These are phyloP conservation scores for Mantis religiosa DNA, from an alignment of 2,888 invertebrate species.

Conservation along the genomic window DNA sequence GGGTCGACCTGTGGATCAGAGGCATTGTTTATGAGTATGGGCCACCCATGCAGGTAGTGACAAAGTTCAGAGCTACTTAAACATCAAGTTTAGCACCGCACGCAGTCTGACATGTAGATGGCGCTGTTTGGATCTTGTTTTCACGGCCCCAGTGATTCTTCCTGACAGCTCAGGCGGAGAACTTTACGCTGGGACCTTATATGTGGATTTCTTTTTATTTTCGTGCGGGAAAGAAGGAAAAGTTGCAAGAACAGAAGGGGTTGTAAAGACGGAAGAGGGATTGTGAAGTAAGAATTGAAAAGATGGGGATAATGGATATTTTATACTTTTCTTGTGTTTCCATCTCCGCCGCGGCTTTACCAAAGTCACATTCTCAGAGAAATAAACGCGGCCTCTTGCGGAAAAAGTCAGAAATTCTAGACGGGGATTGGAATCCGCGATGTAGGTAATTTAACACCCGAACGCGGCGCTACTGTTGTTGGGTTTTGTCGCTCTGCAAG, in stretches of 20 bases:
- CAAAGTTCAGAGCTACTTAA: neutral
- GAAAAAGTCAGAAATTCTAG: neutral
- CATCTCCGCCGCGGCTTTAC: neutral
- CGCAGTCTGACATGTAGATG: neutral
- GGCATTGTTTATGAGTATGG: too few relatives aligned
- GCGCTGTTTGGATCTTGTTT: neutral
- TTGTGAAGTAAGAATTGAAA: neutral
- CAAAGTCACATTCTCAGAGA: neutral
- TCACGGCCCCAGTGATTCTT: neutral
- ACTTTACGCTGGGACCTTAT: neutral
- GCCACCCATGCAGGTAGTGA: too few relatives aligned
- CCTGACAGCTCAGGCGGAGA: neutral
- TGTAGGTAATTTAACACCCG: neutral
- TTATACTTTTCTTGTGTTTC: constrained; percentile 11
- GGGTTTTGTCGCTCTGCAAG: too few relatives aligned
- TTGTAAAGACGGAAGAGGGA: neutral
- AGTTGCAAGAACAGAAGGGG: neutral
- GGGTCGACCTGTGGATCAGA: too few relatives aligned
- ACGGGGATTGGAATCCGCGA: neutral
- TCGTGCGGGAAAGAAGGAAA: neutral
- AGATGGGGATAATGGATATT: constrained; percentile 11
- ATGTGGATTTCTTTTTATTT: neutral
- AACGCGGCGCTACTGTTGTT: too few relatives aligned
- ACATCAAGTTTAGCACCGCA: neutral
- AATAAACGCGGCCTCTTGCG: neutral